Evolutionary conservation across 2,797 vertebrate genomes (phyloP), one percentile per base, ranked within the genome.

Genomic region (Miichthys miiuy): DNA sequence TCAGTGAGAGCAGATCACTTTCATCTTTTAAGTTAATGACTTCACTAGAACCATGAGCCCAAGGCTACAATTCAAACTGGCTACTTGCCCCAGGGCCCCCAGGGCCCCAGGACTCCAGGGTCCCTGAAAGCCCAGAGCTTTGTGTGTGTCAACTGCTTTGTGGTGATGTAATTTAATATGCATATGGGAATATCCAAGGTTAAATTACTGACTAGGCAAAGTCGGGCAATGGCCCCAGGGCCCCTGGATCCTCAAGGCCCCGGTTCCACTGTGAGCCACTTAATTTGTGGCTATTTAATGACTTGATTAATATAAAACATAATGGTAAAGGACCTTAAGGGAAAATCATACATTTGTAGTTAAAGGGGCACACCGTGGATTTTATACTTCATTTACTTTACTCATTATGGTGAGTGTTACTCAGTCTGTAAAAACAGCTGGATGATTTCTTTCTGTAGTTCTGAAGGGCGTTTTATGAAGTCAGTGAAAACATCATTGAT

Each of bases 61-160:
- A 11, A 69, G 34, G 48, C 58, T 27, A 10, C 13, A 64, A 18
- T 21, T 52, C n/a, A 18, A 62, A 7, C 18, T 16, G 44, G 60
- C 13, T 27, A 27, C 4, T 6, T 34, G 34, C 34, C 34, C 7
- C 34, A 34, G 34, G 34, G 34, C 34, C 68, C 47, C 27, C 13
- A 12, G 13, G 11, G 13, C 68, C 47, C 27, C 13, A 12, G 13
- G 11, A 17, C 38, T 27, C 52, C 47, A 50, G 54, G 38, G 68
- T 14, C 6, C 56, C 42, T 42, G 5, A 54, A 20, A 60, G 52
- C 63, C 58, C 51, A 57, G 23, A 17, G 27, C n/a, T 61, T 48
- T 41, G 14, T 56, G 34, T 44, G 44, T 67, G n/a, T 46, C 51
- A 47, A 14, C n/a, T 66, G 20, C 48, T 84, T 27, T 62, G 44